These are phyloP conservation scores for Brachyhypopomus gauderio DNA, from an alignment of 2,113 vertebrate genomes.

Conservation along the genomic window DNA sequence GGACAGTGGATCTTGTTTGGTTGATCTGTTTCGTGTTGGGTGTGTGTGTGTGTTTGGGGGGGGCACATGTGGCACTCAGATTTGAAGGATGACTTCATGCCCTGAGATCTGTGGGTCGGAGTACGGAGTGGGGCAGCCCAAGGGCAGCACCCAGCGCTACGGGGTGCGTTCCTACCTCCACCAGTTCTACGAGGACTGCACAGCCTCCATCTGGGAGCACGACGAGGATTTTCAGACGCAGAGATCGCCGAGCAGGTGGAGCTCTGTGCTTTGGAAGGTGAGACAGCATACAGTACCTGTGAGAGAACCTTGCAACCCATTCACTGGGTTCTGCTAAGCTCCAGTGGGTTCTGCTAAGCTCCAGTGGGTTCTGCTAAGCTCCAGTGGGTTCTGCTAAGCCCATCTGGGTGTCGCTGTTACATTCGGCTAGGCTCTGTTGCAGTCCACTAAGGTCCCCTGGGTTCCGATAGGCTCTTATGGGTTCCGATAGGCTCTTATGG, in stretches of 20 bases:
- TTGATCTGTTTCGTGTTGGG: background rate
- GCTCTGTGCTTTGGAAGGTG: constrained; percentile 98
- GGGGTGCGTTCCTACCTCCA: constrained; percentile 98
- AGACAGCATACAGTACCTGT: background rate
- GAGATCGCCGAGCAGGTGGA: constrained; percentile 96
- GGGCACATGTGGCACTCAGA: constrained; percentile 69
- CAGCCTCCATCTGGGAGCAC: constrained; percentile 96
- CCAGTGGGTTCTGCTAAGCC: too few species aligned
- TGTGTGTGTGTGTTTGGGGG: background rate
- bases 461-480: background rate
- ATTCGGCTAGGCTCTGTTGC: too few species aligned
- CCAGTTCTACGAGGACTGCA: constrained; percentile 98
- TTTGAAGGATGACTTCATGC: constrained; percentile 91
- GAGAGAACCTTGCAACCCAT: too few species aligned
- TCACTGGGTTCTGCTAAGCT: background rate
- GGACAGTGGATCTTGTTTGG: background rate
- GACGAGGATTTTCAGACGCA: constrained; percentile 99
- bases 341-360: background rate
- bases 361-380: too few species aligned
- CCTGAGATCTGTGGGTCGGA: constrained; percentile 84
- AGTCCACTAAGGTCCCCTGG: background rate
- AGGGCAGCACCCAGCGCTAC: constrained; percentile 82
- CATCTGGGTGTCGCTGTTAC: too few species aligned
- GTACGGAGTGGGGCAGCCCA: constrained; percentile 67
- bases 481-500: too few species aligned